Evolutionary conservation across 1,140 invertebrate genomes (phyloP).

Genomic region (Gryon sp.): DNA sequence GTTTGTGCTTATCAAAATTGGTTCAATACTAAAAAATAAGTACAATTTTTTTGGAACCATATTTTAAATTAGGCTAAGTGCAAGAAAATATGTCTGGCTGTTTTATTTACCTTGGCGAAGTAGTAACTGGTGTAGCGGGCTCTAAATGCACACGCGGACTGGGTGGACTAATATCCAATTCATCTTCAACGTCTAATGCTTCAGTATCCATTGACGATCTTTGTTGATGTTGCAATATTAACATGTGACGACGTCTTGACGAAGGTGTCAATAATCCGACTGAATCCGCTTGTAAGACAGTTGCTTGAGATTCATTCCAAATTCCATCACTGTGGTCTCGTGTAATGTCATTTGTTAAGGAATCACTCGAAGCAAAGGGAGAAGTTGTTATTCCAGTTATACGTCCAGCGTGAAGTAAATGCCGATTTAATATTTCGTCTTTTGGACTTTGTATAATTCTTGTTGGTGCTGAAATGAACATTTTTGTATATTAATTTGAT

Average conservation of each 20-base stretch:
- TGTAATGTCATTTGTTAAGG: constrained; percentile 86
- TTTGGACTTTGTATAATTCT: constrained; percentile 65
- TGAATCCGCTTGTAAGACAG: constrained; percentile 87
- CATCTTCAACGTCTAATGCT: constrained; percentile 86
- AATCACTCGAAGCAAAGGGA: constrained; percentile 90
- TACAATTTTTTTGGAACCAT: constrained; percentile 1
- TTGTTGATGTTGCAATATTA: constrained; percentile 89
- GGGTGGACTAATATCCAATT: constrained; percentile 76
- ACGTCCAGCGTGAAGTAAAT: constrained; percentile 65
- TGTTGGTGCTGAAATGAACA: constrained; percentile 57
- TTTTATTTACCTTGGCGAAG: constrained; percentile 67
- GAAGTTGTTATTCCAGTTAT: constrained; percentile 76
- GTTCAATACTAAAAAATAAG: constrained; percentile 57
- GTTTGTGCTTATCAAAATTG: constrained; percentile 57
- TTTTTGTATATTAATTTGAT: too few relatives aligned
- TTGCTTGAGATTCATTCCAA: constrained; percentile 93
- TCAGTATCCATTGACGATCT: constrained; percentile 91
- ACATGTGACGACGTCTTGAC: constrained; percentile 86
- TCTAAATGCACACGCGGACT: constrained; percentile 75
- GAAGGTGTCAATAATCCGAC: constrained; percentile 86
- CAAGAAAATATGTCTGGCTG: not conserved
- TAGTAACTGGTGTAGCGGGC: constrained; percentile 68
- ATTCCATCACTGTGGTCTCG: constrained; percentile 90
- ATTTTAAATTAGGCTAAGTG: not conserved
- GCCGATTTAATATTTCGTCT: constrained; percentile 51